A percentile compares a stretch with the other conserved stretches of the same genome.
These are phyloP conservation scores for Sebastes cheni DNA, from an alignment of 2,797 vertebrate genomes.

Conservation along the genomic window DNA sequence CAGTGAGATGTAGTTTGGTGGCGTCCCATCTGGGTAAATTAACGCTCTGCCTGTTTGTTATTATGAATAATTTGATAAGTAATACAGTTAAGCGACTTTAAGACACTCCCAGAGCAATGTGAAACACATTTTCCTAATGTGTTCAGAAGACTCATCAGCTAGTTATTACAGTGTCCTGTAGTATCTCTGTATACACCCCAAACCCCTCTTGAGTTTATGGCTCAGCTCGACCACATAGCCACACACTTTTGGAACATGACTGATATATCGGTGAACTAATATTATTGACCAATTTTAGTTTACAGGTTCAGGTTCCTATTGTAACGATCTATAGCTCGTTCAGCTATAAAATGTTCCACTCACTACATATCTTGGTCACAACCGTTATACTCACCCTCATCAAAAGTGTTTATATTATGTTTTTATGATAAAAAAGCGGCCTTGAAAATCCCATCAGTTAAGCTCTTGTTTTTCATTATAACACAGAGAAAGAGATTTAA, in stretches of 20 bases:
- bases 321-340: too few species aligned
- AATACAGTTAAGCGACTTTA: not conserved
- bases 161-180: not conserved
- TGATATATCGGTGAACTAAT: not conserved
- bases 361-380: not conserved
- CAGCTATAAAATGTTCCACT: not conserved
- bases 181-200: not conserved
- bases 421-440: not conserved
- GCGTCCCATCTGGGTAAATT: constrained; percentile 45
- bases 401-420: not conserved
- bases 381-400: not conserved
- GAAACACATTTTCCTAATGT: not conserved
- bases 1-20: constrained; percentile 28
- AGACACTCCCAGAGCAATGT: not conserved
- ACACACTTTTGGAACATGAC: not conserved
- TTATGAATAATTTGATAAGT: constrained; percentile 18
- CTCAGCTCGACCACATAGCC: not conserved
- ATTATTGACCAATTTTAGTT: not conserved
- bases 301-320: not conserved
- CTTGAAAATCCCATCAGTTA: not conserved
- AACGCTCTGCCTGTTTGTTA: constrained; percentile 20
- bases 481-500: not conserved
- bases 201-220: not conserved
- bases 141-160: not conserved
- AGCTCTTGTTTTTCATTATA: not conserved